These are phyloP conservation scores for Volucella inflata DNA, from an alignment of 2,888 invertebrate genomes.

Conservation along the genomic window DNA sequence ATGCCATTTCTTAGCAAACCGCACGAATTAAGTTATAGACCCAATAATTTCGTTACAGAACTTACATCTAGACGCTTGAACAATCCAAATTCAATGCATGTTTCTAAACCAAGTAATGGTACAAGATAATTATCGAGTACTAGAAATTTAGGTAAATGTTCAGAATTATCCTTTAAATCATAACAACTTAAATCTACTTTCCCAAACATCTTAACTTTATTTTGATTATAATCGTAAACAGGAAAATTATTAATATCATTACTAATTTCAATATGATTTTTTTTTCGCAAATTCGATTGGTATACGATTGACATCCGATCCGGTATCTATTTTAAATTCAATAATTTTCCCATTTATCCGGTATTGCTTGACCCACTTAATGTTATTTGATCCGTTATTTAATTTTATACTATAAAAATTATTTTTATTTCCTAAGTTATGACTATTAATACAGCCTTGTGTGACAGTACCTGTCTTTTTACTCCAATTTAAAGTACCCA, in stretches of 20 bases:
- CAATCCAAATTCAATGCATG: constrained; percentile 31
- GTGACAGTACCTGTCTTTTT: no score
- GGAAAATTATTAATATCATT: constrained; percentile 46
- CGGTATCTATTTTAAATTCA: constrained; percentile 44
- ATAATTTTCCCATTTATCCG: constrained; percentile 9
- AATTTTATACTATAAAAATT: constrained; percentile 10
- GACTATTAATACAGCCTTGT: constrained; percentile 4
- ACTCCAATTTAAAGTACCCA: constrained; percentile 10
- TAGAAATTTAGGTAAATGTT: constrained; percentile 25
- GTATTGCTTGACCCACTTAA: no score
- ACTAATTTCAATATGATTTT: constrained; percentile 14
- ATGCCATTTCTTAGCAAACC: no score
- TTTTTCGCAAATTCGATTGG: constrained; percentile 48
- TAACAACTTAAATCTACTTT: constrained; percentile 19
- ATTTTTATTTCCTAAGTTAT: constrained; percentile 2
- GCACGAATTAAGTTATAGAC: no score
- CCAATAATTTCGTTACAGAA: constrained; percentile 2
- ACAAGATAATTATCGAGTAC: constrained; percentile 22
- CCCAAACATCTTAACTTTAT: constrained; percentile 55
- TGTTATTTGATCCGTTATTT: constrained; percentile 23
- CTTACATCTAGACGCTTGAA: constrained; percentile 35
- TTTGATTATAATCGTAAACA: constrained; percentile 65
- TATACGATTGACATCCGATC: constrained; percentile 46
- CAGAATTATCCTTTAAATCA: constrained; percentile 11
- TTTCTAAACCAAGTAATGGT: constrained; percentile 41